Evolutionary conservation across 2,113 vertebrate species (phyloP).

Genomic region (Oceanodroma tethys): DNA sequence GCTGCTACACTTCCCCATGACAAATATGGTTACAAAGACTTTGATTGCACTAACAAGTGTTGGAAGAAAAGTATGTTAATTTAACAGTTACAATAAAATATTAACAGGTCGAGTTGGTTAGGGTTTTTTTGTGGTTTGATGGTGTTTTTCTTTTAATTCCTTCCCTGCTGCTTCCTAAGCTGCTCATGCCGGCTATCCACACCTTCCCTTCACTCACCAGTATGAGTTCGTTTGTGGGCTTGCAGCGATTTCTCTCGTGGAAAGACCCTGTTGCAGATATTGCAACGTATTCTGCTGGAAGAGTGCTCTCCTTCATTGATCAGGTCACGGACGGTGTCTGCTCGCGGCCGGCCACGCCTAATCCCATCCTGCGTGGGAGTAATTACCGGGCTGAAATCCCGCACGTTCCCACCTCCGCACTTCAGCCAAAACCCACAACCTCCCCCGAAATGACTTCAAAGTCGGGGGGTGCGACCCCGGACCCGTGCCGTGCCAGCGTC

Average conservation of each 20-base stretch:
- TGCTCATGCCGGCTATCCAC: neutral
- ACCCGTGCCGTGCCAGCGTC: accelerated
- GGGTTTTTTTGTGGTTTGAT: neutral
- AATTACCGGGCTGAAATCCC: accelerated
- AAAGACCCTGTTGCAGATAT: constrained; percentile 95
- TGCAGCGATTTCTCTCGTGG: constrained; percentile 95
- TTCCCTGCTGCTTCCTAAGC: accelerated
- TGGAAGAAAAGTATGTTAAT: neutral
- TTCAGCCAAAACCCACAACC: accelerated
- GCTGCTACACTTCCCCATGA: accelerated
- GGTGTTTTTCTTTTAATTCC: neutral
- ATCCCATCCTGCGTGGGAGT: constrained; percentile 80
- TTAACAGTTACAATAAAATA: neutral
- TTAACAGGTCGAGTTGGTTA: too few relatives aligned
- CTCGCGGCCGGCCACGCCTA: constrained; percentile 89
- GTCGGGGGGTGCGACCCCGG: accelerated
- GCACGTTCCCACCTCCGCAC: accelerated
- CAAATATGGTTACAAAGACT: neutral
- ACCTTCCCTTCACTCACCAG: constrained; percentile 75
- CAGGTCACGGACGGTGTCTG: constrained; percentile 91
- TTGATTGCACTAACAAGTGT: neutral
- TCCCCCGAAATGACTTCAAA: accelerated
- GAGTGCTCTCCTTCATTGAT: constrained; percentile 95
- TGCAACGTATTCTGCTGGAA: constrained; percentile 95
- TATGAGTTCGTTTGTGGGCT: constrained; percentile 96